Percentiles rank a stretch among this genome's conserved stretches.
These are phyloP conservation scores for Pseudocheirus occidentalis DNA, from an alignment of 2,797 vertebrate species.

Conservation along the genomic window DNA sequence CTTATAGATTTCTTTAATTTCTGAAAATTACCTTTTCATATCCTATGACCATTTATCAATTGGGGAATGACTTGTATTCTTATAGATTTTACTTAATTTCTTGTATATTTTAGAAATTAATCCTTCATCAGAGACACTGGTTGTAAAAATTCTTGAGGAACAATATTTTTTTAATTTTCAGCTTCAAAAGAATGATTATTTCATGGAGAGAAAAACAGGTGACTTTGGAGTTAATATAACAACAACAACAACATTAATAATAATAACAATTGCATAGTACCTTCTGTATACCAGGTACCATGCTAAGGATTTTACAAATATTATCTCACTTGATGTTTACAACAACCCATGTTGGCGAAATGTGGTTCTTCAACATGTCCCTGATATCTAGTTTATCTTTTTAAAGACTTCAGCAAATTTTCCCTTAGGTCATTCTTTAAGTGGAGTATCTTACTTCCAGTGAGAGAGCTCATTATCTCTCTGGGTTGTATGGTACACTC, in stretches of 20 bases:
- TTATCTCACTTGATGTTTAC: background rate
- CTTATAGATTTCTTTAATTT: too few species aligned
- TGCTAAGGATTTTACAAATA: background rate
- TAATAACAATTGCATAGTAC: background rate
- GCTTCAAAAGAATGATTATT: background rate
- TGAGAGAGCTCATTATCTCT: background rate
- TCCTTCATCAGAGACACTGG: too few species aligned
- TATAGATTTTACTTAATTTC: too few species aligned
- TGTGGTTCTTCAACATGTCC: background rate
- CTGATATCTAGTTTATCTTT: background rate
- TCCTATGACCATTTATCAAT: too few species aligned
- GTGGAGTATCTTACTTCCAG: background rate
- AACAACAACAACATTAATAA: background rate
- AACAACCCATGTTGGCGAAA: background rate
- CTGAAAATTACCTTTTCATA: too few species aligned
- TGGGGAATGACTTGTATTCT: too few species aligned
- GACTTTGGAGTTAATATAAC: background rate
- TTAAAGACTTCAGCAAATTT: background rate
- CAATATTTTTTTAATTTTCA: background rate
- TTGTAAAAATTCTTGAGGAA: too few species aligned
- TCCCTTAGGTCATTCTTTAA: background rate
- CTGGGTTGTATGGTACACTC: background rate
- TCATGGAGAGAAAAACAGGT: background rate
- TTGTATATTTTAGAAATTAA: too few species aligned
- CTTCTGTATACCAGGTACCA: background rate